phyloP scores from a whole-genome alignment of 2,797 vertebrate genomes.

The Momotus momota region DNA sequence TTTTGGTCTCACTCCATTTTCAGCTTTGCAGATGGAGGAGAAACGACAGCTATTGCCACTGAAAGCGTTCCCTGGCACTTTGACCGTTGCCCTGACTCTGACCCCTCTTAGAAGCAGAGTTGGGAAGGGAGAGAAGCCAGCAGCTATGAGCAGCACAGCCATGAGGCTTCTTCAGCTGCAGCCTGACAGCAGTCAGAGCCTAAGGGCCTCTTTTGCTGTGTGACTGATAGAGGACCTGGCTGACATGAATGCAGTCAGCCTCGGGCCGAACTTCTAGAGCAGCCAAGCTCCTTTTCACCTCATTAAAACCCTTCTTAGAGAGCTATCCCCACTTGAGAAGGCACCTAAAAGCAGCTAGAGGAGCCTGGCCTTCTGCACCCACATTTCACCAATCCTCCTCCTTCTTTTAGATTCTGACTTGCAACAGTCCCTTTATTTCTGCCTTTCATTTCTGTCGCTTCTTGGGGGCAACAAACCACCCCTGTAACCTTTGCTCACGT shows the following conservation, averaged over 20 bases:
- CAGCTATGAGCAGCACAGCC: neutral
- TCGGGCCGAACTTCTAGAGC: neutral
- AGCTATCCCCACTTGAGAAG: neutral
- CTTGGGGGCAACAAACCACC: neutral
- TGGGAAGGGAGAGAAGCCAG: neutral
- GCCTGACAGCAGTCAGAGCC: neutral
- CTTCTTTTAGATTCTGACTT: neutral
- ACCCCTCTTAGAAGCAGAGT: neutral
- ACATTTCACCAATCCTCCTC: neutral
- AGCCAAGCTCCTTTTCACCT: neutral
- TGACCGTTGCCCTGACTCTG: slow-evolving; percentile 6
- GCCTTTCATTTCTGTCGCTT: neutral
- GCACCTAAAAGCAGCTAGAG: neutral
- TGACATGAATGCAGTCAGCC: neutral
- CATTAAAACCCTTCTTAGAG: neutral
- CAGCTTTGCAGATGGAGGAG: slow-evolving; percentile 32
- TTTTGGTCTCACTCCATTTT: slow-evolving; percentile 30
- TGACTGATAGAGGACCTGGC: neutral
- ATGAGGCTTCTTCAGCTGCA: neutral
- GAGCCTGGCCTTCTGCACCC: neutral
- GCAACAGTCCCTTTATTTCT: neutral
- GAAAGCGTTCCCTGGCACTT: slow-evolving; percentile 10
- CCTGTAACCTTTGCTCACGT: neutral
- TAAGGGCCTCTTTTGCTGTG: neutral
- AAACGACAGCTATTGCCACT: neutral